Conservation (phyloP, 2,113 vertebrate genomes). For the Pseudorectes ferrugineus region DNA sequence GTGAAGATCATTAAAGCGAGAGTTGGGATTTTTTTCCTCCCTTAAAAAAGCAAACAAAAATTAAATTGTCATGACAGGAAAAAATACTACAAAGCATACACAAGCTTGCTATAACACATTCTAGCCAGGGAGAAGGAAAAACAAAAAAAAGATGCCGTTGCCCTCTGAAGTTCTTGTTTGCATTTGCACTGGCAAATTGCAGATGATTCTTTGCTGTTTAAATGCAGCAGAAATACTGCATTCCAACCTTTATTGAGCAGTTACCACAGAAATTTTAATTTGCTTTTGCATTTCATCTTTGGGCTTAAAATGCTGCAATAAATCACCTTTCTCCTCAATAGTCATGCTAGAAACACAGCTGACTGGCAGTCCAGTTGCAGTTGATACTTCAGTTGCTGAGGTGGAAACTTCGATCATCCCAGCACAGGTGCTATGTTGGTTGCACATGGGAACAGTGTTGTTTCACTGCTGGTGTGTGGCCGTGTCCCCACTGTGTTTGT, state of each 20-base stretch:
- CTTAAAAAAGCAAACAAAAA: not conserved
- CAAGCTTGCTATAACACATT: not conserved
- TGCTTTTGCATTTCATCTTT: not conserved
- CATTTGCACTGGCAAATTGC: not conserved
- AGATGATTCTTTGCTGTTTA: not conserved
- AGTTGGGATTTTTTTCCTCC: not conserved
- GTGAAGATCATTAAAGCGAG: not conserved
- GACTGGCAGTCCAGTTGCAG: not conserved
- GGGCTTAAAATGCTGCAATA: not conserved
- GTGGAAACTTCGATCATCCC: rapidly evolving
- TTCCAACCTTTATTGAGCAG: not conserved
- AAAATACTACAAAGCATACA: not conserved
- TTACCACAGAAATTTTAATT: not conserved
- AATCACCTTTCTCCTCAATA: not conserved
- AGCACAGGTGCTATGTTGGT: not conserved
- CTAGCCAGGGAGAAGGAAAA: not conserved
- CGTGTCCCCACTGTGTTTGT: not conserved
- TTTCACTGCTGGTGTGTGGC: too few relatives aligned
- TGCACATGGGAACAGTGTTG: rapidly evolving
- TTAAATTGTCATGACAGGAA: not conserved
- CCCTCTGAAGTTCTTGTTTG: constrained; percentile 17
- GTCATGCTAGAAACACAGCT: not conserved
- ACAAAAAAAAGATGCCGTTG: not conserved
- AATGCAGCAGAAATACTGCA: not conserved
- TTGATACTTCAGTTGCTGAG: not conserved